These are phyloP conservation scores for Eupithecia vulgata DNA, from an alignment of 2,888 invertebrate species.

Conservation along the genomic window DNA sequence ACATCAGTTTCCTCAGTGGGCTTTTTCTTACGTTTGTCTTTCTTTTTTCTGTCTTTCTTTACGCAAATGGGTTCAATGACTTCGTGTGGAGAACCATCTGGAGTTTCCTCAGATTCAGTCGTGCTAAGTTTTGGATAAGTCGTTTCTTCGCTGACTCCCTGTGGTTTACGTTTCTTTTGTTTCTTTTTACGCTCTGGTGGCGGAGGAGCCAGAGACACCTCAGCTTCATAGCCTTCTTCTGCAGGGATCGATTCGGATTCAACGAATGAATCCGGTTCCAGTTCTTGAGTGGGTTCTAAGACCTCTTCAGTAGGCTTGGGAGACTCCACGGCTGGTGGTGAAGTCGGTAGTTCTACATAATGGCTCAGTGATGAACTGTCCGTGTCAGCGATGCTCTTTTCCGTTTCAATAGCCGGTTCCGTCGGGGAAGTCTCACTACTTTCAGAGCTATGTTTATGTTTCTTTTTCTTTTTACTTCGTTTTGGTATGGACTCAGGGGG, in stretches of 20 bases:
- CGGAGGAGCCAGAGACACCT: slow-evolving; percentile 80
- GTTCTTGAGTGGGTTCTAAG: slow-evolving; percentile 47
- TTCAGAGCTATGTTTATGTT: slow-evolving; percentile 78
- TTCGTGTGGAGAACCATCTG: slow-evolving; percentile 62
- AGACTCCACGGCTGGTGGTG: slow-evolving; percentile 79
- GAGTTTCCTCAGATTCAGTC: slow-evolving; percentile 71
- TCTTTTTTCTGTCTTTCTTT: slow-evolving; percentile 71
- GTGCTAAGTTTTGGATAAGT: slow-evolving; percentile 70
- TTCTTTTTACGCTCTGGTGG: slow-evolving; percentile 78
- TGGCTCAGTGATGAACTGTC: slow-evolving; percentile 76
- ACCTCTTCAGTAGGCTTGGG: slow-evolving; percentile 66
- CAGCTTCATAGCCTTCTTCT: slow-evolving; percentile 90
- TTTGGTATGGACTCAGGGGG: slow-evolving; percentile 65
- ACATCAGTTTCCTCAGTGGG: slow-evolving; percentile 57
- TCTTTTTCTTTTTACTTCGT: slow-evolving; percentile 86
- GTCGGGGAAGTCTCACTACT: slow-evolving; percentile 59
- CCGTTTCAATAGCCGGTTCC: slow-evolving; percentile 61
- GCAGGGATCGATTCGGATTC: slow-evolving; percentile 76
- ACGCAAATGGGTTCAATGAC: slow-evolving; percentile 53
- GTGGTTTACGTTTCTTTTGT: slow-evolving; percentile 73
- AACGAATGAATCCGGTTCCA: slow-evolving; percentile 73
- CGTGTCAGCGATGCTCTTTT: slow-evolving; percentile 68
- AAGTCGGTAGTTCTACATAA: slow-evolving; percentile 72
- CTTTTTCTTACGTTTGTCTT: slow-evolving; percentile 73
- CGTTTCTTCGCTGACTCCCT: slow-evolving; percentile 71